Evolutionary conservation across 2,888 invertebrate species (phyloP).

Genomic region (Cinara cedri): DNA sequence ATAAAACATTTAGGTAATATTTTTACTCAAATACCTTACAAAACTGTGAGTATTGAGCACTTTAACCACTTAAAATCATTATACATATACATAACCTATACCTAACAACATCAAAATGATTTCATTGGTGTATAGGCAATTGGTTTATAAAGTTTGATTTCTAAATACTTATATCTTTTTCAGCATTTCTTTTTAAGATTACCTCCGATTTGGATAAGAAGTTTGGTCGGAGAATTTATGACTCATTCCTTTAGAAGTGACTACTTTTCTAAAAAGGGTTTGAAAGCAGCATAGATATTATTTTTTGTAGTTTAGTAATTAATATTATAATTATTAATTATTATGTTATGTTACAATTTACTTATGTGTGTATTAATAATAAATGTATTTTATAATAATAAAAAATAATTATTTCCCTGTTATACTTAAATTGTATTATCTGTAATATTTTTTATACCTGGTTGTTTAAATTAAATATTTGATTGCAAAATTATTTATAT

Average conservation of each 20-base stretch:
- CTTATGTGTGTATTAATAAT: background rate
- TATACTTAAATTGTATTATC: background rate
- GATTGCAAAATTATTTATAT: no score
- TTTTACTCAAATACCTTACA: no score
- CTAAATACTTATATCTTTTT: no score
- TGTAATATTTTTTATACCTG: background rate
- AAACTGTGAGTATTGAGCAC: no score
- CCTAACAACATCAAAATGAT: no score
- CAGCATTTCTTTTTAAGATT: constrained; percentile 69
- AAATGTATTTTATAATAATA: no score
- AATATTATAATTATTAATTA: background rate
- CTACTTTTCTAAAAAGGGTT: constrained; percentile 63
- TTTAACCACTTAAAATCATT: no score
- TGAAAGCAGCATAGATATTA: constrained; percentile 25
- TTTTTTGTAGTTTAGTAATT: background rate
- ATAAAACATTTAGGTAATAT: no score
- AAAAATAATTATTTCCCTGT: background rate
- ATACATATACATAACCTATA: no score
- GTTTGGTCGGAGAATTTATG: constrained; percentile 68
- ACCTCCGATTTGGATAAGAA: constrained; percentile 71
- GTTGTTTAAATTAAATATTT: no score
- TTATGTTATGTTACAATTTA: background rate
- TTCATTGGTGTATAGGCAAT: no score
- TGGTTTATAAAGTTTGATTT: no score
- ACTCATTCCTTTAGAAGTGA: constrained; percentile 71